Percentiles rank a stretch among this genome's conserved stretches.
Evolutionary conservation across 2,888 invertebrate species (phyloP).

Genomic region (Oscheius myriophilus): DNA sequence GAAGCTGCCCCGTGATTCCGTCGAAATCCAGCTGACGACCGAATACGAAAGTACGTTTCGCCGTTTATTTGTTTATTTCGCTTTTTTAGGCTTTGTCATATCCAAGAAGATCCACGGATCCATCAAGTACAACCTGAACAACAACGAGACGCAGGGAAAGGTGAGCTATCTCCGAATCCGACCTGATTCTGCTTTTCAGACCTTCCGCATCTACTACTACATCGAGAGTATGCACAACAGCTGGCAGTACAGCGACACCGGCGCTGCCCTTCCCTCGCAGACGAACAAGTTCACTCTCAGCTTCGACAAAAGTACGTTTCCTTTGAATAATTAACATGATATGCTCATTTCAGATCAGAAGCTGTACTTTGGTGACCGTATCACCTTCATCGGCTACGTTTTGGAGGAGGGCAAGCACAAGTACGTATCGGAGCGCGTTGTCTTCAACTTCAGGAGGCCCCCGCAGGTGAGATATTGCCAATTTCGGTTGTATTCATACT

Average conservation of each 20-base stretch:
- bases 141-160: not conserved
- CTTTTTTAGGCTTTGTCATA: conserved; percentile 7
- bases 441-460: conserved; percentile 14
- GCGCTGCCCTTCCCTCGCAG: not conserved
- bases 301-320: conserved; percentile 4
- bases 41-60: conserved; percentile 7
- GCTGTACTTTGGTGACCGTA: conserved; percentile 11
- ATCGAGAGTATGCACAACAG: conserved; percentile 7
- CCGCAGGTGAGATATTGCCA: too few relatives aligned
- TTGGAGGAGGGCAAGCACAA: not conserved
- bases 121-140: not conserved
- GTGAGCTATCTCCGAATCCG: not conserved
- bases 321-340: not conserved
- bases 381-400: conserved; percentile 13
- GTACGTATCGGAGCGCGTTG: conserved; percentile 7
- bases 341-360: conserved; percentile 7
- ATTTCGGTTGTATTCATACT: too few relatives aligned
- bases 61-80: not conserved
- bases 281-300: conserved; percentile 6
- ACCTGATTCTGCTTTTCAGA: too few relatives aligned
- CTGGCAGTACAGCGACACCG: not conserved
- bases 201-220: conserved; percentile 8
- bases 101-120: conserved; percentile 15
- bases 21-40: not conserved
- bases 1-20: not conserved